Base-by-base conservation (phyloP, 2,888 invertebrate species). In the Plutella xylostella region DNA sequence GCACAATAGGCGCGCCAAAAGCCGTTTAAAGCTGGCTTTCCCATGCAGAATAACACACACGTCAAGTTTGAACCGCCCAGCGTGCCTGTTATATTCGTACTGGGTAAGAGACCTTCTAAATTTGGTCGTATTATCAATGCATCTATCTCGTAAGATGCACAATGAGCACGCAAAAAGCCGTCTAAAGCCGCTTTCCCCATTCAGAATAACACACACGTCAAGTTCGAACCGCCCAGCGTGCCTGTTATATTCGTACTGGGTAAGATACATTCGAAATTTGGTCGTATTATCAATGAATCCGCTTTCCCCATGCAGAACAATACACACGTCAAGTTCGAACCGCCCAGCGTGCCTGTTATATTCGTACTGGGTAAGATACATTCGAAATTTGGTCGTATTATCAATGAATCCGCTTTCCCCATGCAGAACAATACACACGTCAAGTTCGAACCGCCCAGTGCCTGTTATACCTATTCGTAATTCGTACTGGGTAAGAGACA, bases 161-260 rank as follows among this genome's bases (percentile, higher is more conserved):
- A n/a, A n/a, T 65, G 19, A n/a, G n/a, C n/a, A n/a, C n/a, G n/a
- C n/a, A n/a, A n/a, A n/a, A n/a, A n/a, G n/a, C n/a, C n/a, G n/a
- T n/a, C n/a, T n/a, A n/a, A n/a, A n/a, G 89, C 89, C 50, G 87
- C 86, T 58, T 91, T 92, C 67, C 91, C 91, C 49, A 90, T 91
- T 88, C 92, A 90, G 72, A 93, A 92, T 77, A 86, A 87, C 53
- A 91, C 91, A 62, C 89, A 90, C 59, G 90, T 94, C 75, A 92
- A 92, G 72, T 94, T 94, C 73, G 93, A 94, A 78, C 87, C 91
- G 53, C 94, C 94, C 41, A 90, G 89, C 69, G 93, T 93, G 61
- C 94, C 94, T 48, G 93, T 95, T 68, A 92, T 94, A 85, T 94
- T 94, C 75, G 89, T 94, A 54, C 87, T 94, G 72, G 94, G 92